Base-by-base conservation (phyloP, 2,888 invertebrate species). In the Galerucella calmariensis region DNA sequence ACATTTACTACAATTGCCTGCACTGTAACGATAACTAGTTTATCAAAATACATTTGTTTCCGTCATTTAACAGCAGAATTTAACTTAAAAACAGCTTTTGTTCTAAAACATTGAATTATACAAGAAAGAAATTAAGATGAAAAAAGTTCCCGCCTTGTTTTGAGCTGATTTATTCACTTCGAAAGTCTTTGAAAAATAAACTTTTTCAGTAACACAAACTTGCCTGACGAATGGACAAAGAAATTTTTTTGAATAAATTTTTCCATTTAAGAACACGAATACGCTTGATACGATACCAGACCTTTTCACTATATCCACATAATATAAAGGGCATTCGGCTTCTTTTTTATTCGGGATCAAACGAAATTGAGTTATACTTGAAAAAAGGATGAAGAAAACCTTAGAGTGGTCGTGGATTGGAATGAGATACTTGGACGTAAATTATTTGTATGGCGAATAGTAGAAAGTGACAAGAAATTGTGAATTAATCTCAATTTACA, bases 321-420 rank as follows among this genome's bases (percentile, higher is more conserved):
- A 48, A 51, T 48, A 62, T 51, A 69, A 69, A 69, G 51, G 51
- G 53, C 35, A 51, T 48, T 24, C 48, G 53, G 35, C 14, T 16
- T 35, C 69, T 69, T 62, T 69, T 69, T 69, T 62, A 46, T 69
- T 24, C 51, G 27, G 61, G 48, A 62, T 69, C 69, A 69, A 69
- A 69, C 8, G 62, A 62, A 69, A 69, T n/a, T 16, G 41, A 46
- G 46, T 62, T 9, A 69, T 24, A 62, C 35, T 24, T 69, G 24
- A 51, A 11, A 62, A 69, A n/a, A 24, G 20, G 51, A 46, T 27
- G 61, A 61, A 44, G 62, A 69, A 59, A 62, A 27, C 35, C 69
- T 61, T 14, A 59, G 46, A 58, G 44, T 61, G 27, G 51, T 12
- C 61, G 48, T 9, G 53, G 9, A 53, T 53, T 16, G 12, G 1